Percentiles rank a stretch among this genome's conserved stretches.
phyloP scores from a whole-genome alignment of 2,113 vertebrate species.

The Penelope pileata region DNA sequence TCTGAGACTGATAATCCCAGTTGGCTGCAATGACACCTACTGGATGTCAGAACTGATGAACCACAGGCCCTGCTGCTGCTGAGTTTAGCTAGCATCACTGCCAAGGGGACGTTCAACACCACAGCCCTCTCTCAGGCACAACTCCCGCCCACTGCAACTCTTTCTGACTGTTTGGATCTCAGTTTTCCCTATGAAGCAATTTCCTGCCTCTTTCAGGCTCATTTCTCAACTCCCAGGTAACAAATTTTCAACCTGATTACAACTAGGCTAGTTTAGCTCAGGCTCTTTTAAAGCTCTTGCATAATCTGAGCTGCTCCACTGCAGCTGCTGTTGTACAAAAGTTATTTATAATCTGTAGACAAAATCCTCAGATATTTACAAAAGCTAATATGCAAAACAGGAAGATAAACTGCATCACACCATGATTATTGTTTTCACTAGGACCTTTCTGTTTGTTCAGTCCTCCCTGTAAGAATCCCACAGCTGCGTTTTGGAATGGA shows the following conservation, averaged over 20 bases:
- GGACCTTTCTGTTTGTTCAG: conserved; percentile 4
- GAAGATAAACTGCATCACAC: neutral
- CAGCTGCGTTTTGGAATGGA: conserved; percentile 6
- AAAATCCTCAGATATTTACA: conserved; percentile 50
- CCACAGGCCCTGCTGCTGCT: neutral
- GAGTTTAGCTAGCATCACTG: neutral
- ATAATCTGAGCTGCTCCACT: neutral
- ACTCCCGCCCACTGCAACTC: neutral
- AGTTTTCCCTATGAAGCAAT: conserved; percentile 38
- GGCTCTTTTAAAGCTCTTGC: neutral
- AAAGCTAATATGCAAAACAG: conserved; percentile 50
- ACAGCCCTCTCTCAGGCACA: neutral
- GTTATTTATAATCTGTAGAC: conserved; percentile 52
- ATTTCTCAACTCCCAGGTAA: conserved; percentile 49
- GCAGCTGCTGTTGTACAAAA: conserved; percentile 55
- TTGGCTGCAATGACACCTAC: conserved; percentile 21
- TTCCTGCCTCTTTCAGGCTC: conserved; percentile 35
- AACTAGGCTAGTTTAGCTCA: neutral
- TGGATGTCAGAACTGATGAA: conserved; percentile 9
- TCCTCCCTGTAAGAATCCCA: conserved; percentile 36
- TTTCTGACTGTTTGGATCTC: neutral
- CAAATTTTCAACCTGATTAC: conserved; percentile 40
- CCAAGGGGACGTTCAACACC: neutral
- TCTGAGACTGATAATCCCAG: conserved; percentile 4
- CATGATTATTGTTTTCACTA: conserved; percentile 21